Conservation (phyloP, 2,797 vertebrate genomes). For the Mionectes olivaceus region DNA sequence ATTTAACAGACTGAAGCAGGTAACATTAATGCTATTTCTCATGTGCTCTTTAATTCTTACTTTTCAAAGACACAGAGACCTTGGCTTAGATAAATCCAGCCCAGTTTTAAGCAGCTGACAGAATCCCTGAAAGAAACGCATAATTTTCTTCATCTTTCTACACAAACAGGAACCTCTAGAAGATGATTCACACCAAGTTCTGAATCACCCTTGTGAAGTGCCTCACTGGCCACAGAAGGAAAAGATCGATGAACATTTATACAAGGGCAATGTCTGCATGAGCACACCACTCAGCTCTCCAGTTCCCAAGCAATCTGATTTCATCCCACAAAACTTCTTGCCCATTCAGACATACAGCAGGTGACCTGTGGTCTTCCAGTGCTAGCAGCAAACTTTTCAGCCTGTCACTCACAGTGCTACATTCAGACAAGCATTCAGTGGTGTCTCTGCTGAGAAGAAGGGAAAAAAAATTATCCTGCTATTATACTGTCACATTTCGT, state of each 20-base stretch:
- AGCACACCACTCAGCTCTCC: neutral
- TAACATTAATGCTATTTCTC: neutral
- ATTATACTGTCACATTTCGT: neutral
- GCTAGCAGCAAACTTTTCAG: neutral
- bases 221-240: neutral
- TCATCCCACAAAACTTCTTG: neutral
- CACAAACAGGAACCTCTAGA: neutral
- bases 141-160: neutral
- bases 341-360: neutral
- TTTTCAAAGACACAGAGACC: neutral
- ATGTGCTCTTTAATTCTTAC: neutral
- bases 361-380: neutral
- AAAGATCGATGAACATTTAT: neutral
- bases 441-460: neutral
- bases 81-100: neutral
- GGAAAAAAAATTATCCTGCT: neutral
- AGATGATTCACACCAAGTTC: neutral
- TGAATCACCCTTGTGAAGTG: neutral
- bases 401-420: rapidly evolving
- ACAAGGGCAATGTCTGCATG: neutral
- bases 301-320: neutral
- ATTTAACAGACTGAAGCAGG: neutral
- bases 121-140: neutral
- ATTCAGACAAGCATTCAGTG: neutral
- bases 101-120: neutral